A percentile compares a stretch with the other conserved stretches of the same genome.
phyloP scores from a whole-genome alignment of 2,888 invertebrate genomes.

The Tipula unca region DNA sequence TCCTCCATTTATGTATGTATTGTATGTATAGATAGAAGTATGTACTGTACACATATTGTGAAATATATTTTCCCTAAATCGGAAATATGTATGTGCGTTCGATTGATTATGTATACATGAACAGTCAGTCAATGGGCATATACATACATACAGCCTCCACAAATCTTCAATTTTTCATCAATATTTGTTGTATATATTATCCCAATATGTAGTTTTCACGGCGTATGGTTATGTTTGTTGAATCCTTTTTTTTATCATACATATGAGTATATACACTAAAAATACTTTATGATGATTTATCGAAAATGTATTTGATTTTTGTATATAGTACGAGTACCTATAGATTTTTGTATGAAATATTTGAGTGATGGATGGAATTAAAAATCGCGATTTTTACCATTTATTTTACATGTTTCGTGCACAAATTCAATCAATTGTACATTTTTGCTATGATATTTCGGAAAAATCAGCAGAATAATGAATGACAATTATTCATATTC shows the following conservation, averaged over 20 bases:
- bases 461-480: background rate
- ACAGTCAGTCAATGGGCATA: background rate
- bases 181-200: background rate
- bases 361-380: background rate
- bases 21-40: background rate
- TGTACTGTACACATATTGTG: background rate
- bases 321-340: background rate
- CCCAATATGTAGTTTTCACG: background rate
- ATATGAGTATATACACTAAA: too few relatives aligned
- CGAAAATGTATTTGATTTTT: background rate
- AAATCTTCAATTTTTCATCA: background rate
- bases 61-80: background rate
- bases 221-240: background rate
- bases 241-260: background rate
- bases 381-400: background rate
- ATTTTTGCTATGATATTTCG: background rate
- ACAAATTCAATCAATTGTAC: background rate
- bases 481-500: background rate
- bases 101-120: background rate
- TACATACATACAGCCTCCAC: background rate
- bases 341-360: background rate
- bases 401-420: background rate
- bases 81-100: background rate
- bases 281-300: background rate
- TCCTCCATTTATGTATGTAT: background rate